These are phyloP conservation scores for Sternarchorhynchus goeldii DNA, from an alignment of 2,797 vertebrate species.

Conservation along the genomic window DNA sequence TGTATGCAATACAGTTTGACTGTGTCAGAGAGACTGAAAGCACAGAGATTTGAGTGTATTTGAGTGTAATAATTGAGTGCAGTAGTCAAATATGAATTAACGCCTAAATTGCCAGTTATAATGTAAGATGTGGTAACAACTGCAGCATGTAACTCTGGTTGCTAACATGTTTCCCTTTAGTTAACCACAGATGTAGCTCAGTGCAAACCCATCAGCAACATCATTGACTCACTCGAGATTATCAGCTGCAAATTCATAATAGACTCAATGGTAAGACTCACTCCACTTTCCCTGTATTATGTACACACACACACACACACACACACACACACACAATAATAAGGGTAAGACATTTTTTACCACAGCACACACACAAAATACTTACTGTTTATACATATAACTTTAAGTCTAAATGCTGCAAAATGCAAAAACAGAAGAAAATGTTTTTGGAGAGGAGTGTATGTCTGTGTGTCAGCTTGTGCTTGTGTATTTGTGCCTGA, in stretches of 20 bases:
- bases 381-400: conserved; percentile 55
- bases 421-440: conserved; percentile 47
- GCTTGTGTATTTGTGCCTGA: background rate
- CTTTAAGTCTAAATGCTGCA: background rate
- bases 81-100: too few species aligned
- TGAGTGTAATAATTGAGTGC: too few species aligned
- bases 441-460: conserved; percentile 56
- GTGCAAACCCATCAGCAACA: conserved; percentile 92
- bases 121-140: background rate
- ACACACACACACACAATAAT: conserved; percentile 11
- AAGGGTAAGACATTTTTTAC: conserved; percentile 57
- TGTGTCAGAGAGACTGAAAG: too few species aligned
- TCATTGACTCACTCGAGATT: conserved; percentile 87
- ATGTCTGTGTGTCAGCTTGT: conserved; percentile 16
- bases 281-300: background rate
- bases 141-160: background rate
- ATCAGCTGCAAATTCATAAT: conserved; percentile 86
- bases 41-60: too few species aligned
- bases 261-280: conserved; percentile 88
- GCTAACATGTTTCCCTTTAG: conserved; percentile 66
- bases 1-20: too few species aligned
- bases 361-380: conserved; percentile 25
- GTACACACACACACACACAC: background rate
- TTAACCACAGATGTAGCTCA: conserved; percentile 83
- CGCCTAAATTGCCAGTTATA: background rate